Percentiles rank a stretch among this genome's conserved stretches.
These are phyloP conservation scores for Pegoplata infirma DNA, from an alignment of 2,888 invertebrate species.

Conservation along the genomic window DNA sequence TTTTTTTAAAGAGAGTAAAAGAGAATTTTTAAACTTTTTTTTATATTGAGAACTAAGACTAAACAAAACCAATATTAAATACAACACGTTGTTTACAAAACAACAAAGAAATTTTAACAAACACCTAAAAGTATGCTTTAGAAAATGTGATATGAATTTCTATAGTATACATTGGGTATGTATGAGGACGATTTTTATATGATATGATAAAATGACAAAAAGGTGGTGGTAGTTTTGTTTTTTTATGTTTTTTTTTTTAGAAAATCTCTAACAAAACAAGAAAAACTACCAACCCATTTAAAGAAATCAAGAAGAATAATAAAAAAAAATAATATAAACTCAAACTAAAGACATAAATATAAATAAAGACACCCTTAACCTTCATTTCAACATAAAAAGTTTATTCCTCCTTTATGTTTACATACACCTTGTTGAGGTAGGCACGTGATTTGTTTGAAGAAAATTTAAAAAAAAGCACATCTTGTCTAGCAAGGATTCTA, in stretches of 20 bases:
- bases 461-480: background rate
- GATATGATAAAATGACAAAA: background rate
- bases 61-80: background rate
- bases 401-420: no score
- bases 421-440: constrained; percentile 46
- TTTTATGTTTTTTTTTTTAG: background rate
- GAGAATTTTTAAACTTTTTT: background rate
- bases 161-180: background rate
- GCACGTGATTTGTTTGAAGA: constrained; percentile 46
- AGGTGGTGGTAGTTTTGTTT: constrained; percentile 42
- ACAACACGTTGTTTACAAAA: background rate
- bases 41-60: background rate
- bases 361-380: constrained; percentile 55
- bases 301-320: constrained; percentile 14
- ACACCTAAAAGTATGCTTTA: constrained; percentile 47
- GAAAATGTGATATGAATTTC: background rate
- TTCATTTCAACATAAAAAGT: constrained; percentile 3
- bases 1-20: background rate
- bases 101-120: background rate
- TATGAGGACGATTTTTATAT: background rate
- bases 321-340: background rate
- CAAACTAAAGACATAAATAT: no score
- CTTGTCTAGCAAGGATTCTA: background rate
- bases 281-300: constrained; percentile 40
- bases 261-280: background rate